Evolutionary conservation across 2,888 invertebrate genomes (phyloP), one percentile per base, ranked within the genome.

Genomic region (Andrena hattorfiana): DNA sequence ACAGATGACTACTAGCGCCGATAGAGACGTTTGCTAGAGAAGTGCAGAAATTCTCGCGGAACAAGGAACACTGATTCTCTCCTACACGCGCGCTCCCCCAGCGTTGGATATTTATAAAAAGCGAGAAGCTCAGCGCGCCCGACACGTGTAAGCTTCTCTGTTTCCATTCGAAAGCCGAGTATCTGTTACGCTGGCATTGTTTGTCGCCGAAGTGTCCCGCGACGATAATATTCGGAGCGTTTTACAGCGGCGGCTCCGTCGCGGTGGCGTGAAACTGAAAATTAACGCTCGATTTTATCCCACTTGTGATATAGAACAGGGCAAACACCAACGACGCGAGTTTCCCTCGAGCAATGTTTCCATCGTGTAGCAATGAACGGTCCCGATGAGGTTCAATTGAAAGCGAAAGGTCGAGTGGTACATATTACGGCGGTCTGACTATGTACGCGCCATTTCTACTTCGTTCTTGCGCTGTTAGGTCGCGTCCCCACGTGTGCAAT

Each of bases 41-140:
- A 35, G 54, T 26, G 63, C 42, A 71, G 16, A 76, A 62, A 49
- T 35, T 62, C 26, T 32, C 48, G 42, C 23, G 28, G 63, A 54
- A 78, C 56, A 32, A 23, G 30, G 54, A 51, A 56, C 32, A 13
- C 54, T 49, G 23, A 49, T 42, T 42, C 42, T 13, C 51, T 26
- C 26, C 20, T 42, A 42, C 63, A 63, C 30, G 56, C 26, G 35
- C 56, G 7, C 56, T 48, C 32, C 54, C 32, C 56, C 67, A 8
- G 7, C 56, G 60, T 56, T 51, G 80, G 82, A 28, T 80, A 87
- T 85, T 85, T 85, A 81, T 81, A 85, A 84, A 82, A 84, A 84
- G 77, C 76, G 76, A 74, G 73, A 66, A 78, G 35, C 77, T 68
- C 35, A 23, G 60, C 59, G 26, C 49, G 28, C 59, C 70, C 68